phyloP scores from a whole-genome alignment of 2,888 invertebrate genomes.

The Bombyx huttoni region DNA sequence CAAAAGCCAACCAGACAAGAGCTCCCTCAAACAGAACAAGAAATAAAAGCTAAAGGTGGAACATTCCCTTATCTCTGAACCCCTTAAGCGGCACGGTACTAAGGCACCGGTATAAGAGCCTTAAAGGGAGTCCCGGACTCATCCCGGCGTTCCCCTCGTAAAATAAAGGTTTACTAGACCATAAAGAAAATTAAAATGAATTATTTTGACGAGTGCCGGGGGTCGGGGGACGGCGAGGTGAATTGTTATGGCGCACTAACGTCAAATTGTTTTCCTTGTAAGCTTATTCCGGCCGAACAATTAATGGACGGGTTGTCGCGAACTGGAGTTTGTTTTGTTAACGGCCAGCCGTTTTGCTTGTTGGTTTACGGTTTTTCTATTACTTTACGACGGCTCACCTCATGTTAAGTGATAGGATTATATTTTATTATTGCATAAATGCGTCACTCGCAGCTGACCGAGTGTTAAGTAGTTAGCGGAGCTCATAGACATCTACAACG shows the following conservation, averaged over 20 bases:
- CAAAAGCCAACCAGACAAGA: neutral
- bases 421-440: no score
- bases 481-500: no score
- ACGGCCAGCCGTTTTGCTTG: neutral
- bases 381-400: neutral
- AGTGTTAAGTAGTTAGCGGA: no score
- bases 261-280: slow-evolving; percentile 45
- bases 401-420: no score
- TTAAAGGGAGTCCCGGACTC: slow-evolving; percentile 63
- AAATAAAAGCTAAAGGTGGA: slow-evolving; percentile 1
- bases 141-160: slow-evolving; percentile 61
- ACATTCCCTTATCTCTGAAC: neutral
- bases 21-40: slow-evolving; percentile 3
- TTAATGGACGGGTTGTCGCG: neutral
- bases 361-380: neutral
- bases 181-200: slow-evolving; percentile 74
- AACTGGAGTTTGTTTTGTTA: neutral
- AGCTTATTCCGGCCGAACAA: neutral
- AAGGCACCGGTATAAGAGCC: slow-evolving; percentile 46
- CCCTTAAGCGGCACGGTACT: slow-evolving; percentile 17
- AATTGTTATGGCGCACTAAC: slow-evolving; percentile 50
- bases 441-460: no score
- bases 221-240: slow-evolving; percentile 34
- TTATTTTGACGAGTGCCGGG: slow-evolving; percentile 69
- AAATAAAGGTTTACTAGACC: slow-evolving; percentile 71